Conservation (phyloP, 2,113 vertebrate species). For the Eptesicus fuscus region DNA sequence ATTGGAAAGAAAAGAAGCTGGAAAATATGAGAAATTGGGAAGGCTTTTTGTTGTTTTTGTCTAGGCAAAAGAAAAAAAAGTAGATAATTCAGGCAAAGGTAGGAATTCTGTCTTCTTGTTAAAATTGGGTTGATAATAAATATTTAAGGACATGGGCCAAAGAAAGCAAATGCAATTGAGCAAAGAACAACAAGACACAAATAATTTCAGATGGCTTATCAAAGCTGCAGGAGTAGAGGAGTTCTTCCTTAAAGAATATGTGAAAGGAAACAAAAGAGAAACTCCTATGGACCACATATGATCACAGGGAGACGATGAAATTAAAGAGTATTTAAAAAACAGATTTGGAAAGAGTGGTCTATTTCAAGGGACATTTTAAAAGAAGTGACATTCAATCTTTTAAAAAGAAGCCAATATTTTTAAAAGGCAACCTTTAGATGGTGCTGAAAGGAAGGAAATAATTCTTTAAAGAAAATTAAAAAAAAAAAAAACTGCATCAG, state of each 20-base stretch:
- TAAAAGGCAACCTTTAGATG: constrained; percentile 42
- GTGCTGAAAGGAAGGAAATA: background rate
- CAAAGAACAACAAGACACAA: constrained; percentile 14
- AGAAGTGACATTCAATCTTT: background rate
- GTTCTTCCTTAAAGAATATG: constrained; percentile 15
- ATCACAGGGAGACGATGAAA: background rate
- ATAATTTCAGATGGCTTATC: constrained; percentile 13
- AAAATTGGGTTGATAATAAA: constrained; percentile 18
- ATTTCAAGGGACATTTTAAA: background rate
- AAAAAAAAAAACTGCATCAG: constrained; percentile 6
- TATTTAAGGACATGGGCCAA: constrained; percentile 21
- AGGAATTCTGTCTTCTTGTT: constrained; percentile 9
- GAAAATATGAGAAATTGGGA: background rate
- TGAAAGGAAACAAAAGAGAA: constrained; percentile 17
- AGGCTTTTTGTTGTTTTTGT: constrained; percentile 5
- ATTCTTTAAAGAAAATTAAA: constrained; percentile 35
- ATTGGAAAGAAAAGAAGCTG: background rate
- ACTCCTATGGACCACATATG: background rate
- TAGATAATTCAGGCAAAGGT: constrained; percentile 15
- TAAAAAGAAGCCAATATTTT: constrained; percentile 6
- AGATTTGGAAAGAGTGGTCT: constrained; percentile 11
- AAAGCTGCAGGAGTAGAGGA: constrained; percentile 5
- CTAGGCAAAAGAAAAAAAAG: background rate
- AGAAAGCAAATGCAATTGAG: constrained; percentile 5
- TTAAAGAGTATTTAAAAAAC: background rate